These are phyloP conservation scores for Pristionchus exspectatus DNA, from an alignment of 2,888 invertebrate species.

Conservation along the genomic window DNA sequence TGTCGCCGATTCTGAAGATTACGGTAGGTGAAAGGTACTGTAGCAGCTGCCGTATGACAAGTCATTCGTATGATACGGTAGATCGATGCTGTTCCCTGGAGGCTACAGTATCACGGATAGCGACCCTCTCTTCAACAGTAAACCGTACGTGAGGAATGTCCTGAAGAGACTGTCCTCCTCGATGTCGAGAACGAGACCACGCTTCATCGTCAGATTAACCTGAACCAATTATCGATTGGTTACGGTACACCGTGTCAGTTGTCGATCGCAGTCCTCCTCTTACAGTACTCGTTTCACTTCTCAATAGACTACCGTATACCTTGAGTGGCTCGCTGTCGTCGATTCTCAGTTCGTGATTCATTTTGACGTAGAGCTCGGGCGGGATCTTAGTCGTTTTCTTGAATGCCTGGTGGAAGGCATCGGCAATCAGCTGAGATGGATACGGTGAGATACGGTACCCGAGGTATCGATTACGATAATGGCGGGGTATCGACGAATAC, in stretches of 20 bases:
- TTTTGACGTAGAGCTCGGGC: conserved; percentile 7
- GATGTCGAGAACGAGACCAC: conserved; percentile 40
- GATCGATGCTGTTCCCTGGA: neutral
- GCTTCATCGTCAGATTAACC: conserved; percentile 18
- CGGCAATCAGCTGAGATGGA: neutral
- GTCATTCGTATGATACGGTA: too few relatives aligned
- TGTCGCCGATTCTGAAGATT: neutral
- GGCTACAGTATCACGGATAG: neutral
- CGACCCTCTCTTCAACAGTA: neutral
- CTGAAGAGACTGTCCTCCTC: conserved; percentile 33
- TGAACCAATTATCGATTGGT: conserved; percentile 9
- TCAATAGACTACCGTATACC: conserved; percentile 29
- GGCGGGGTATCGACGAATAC: too few relatives aligned
- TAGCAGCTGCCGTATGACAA: neutral
- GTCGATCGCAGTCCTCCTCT: too few relatives aligned
- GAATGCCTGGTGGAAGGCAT: neutral
- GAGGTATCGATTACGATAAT: too few relatives aligned
- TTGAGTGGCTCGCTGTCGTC: conserved; percentile 4
- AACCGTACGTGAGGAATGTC: conserved; percentile 7
- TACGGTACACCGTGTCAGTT: neutral
- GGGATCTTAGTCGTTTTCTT: neutral
- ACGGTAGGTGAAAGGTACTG: neutral
- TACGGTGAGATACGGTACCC: neutral
- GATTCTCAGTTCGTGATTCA: neutral
- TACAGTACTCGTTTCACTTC: neutral